Evolutionary conservation across 2,113 vertebrate genomes (phyloP).

Genomic region (Hippolais icterina): DNA sequence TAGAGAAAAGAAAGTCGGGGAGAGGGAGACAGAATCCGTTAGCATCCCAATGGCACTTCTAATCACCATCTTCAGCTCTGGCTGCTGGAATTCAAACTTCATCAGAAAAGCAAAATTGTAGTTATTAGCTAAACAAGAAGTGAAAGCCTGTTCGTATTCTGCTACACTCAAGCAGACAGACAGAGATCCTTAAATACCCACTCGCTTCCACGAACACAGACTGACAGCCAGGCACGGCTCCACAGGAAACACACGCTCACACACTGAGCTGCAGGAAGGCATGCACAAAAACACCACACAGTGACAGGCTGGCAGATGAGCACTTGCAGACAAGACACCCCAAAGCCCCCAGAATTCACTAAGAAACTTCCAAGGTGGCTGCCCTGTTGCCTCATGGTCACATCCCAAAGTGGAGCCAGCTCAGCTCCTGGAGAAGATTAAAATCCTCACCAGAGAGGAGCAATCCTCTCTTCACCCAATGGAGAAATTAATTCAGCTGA

Average conservation of each 20-base stretch:
- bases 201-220: background rate
- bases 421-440: background rate
- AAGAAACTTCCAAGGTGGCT: background rate
- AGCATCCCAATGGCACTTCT: slow-evolving; percentile 54
- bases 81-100: slow-evolving; percentile 65
- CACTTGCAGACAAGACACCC: background rate
- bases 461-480: background rate
- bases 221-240: background rate
- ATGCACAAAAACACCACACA: background rate
- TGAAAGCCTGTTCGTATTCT: slow-evolving; percentile 57
- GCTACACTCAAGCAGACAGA: background rate
- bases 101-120: slow-evolving; percentile 58
- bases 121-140: slow-evolving; percentile 63
- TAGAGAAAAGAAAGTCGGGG: slow-evolving; percentile 14
- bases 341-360: background rate
- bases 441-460: background rate
- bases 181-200: slow-evolving; percentile 26
- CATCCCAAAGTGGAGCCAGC: background rate
- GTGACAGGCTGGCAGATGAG: background rate
- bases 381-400: rapidly evolving
- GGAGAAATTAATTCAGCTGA: background rate
- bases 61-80: slow-evolving; percentile 41
- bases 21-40: slow-evolving; percentile 44
- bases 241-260: background rate
- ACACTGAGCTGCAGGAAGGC: background rate